Evolutionary conservation across 1,140 invertebrate genomes (phyloP), one percentile per base, ranked within the genome.

Genomic region (Trichomalopsis sarcophagae): DNA sequence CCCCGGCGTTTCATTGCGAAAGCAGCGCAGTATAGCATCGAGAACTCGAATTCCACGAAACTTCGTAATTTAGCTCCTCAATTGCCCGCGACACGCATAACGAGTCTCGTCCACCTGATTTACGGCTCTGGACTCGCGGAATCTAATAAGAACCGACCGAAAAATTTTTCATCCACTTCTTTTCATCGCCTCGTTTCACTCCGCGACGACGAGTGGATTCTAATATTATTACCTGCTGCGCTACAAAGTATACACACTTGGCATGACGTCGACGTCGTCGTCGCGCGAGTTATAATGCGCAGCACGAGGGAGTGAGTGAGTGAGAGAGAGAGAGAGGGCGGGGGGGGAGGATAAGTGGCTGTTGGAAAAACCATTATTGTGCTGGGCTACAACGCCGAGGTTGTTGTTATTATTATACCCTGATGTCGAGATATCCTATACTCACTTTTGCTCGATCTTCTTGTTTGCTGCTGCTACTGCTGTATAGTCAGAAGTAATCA

Each of bases 221-320:
- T 89, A 89, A 89, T 89, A 89, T 89, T 89, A 88, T 89, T 62
- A n/a, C 17, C 1, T 17, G 55, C 4, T 4, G 33, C 88, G 81
- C 86, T 88, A 87, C 88, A 89, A 89, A 88, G 87, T 88, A 44
- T 44, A 87, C 87, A 88, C 85, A 87, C 87, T 89, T 89, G 88
- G 88, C 88, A 89, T 86, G 80, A 86, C 87, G 33, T 36, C 33
- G 17, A n/a, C n/a, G 14, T 66, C 62, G 27, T 13, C 68, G 13
- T 71, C 4, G 11, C 23, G 23, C 14, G 68, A 62, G 55, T 62
- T 62, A 62, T 62, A 7, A 17, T 9, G 55, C 17, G 55, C 55
- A 62, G 21, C 17, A 21, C 4, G 4, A 62, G 55, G 6, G 17
- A 21, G 21, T 9, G 17, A 9, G 21, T 2, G 17, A 62, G 4